phyloP scores from a whole-genome alignment of 2,888 invertebrate species.

The Didymodactylos carnosus region DNA sequence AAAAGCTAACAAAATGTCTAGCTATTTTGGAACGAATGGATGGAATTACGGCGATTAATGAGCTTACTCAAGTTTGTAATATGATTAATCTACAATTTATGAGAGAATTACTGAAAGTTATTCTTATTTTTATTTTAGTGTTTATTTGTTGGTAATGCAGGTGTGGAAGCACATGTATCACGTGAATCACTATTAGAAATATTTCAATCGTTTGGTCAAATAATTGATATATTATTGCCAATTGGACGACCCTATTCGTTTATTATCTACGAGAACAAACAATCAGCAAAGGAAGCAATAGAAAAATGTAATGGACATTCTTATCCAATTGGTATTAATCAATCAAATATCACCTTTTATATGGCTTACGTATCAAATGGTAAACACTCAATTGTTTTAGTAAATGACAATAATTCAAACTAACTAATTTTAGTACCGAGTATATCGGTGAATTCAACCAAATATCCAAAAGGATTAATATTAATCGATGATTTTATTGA shows the following conservation, averaged over 20 bases:
- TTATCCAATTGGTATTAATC: conserved; percentile 2
- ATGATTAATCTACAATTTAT: too few relatives aligned
- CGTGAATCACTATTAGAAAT: too few relatives aligned
- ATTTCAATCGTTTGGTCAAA: conserved; percentile 3
- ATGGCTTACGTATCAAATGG: too few relatives aligned
- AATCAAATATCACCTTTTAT: conserved; percentile 1
- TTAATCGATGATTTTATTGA: conserved; percentile 3
- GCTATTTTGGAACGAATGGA: too few relatives aligned
- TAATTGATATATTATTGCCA: conserved; percentile 4
- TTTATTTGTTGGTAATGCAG: too few relatives aligned
- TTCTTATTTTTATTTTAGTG: too few relatives aligned
- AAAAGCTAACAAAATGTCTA: too few relatives aligned
- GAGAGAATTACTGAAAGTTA: too few relatives aligned
- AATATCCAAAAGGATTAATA: neutral
- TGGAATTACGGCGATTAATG: too few relatives aligned
- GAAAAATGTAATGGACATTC: neutral
- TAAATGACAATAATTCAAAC: neutral
- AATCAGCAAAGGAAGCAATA: neutral
- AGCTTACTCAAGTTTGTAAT: too few relatives aligned
- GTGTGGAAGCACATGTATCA: too few relatives aligned
- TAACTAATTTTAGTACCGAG: neutral
- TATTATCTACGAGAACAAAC: neutral
- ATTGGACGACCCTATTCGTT: conserved; percentile 1
- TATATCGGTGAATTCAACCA: neutral
- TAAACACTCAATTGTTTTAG: too few relatives aligned